phyloP scores from a whole-genome alignment of 2,888 invertebrate species.

The Erannis defoliaria region DNA sequence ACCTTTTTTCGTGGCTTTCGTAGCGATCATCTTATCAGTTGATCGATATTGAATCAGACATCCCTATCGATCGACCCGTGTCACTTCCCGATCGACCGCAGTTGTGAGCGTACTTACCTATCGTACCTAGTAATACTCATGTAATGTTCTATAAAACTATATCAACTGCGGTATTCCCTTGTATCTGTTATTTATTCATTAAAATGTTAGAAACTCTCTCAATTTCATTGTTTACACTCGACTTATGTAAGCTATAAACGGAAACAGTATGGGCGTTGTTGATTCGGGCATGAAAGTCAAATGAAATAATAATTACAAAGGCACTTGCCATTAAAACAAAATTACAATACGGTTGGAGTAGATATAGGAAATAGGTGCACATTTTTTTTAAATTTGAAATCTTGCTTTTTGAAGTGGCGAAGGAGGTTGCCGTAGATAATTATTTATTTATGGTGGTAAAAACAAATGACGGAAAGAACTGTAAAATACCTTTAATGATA shows the following conservation, averaged over 20 bases:
- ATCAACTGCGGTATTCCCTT: constrained; percentile 50
- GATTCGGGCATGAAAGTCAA: background rate
- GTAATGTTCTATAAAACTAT: constrained; percentile 73
- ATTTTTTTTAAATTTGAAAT: too few species aligned
- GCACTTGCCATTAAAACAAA: too few species aligned
- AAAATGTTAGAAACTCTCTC: constrained; percentile 33
- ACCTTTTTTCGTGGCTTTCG: too few species aligned
- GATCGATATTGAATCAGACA: constrained; percentile 10
- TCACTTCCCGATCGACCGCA: constrained; percentile 73
- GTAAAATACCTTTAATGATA: too few species aligned
- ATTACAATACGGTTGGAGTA: too few species aligned
- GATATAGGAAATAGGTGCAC: too few species aligned
- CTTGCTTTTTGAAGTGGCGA: too few species aligned
- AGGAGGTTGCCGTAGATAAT: too few species aligned
- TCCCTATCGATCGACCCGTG: constrained; percentile 51
- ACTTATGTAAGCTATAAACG: background rate
- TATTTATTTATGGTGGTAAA: too few species aligned
- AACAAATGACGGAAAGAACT: too few species aligned
- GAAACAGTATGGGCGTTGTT: constrained; percentile 14
- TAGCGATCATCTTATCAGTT: constrained; percentile 5
- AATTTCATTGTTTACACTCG: constrained; percentile 23
- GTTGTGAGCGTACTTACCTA: too few species aligned
- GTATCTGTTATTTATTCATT: constrained; percentile 21
- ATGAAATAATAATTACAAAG: too few species aligned
- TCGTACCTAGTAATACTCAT: constrained; percentile 63